Percentiles rank a stretch among this genome's conserved stretches.
These are phyloP conservation scores for Tryphoninae sp. DNA, from an alignment of 2,888 invertebrate genomes.

Conservation along the genomic window DNA sequence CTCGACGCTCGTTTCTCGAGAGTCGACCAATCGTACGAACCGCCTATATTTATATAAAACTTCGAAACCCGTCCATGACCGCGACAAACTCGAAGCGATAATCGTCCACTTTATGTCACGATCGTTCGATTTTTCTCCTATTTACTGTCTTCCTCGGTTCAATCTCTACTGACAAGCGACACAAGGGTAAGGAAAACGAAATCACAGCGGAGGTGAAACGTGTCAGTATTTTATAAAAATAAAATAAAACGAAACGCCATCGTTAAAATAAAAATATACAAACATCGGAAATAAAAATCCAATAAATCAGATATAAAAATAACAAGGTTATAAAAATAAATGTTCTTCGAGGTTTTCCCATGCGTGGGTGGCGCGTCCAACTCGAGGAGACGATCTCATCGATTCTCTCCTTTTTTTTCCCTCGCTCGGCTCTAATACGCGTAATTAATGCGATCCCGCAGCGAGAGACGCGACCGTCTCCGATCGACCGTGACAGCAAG, in stretches of 20 bases:
- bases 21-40: constrained; percentile 8
- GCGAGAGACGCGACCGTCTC: constrained; percentile 61
- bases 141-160: background rate
- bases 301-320: constrained; percentile 16
- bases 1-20: constrained; percentile 51
- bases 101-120: constrained; percentile 11
- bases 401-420: constrained; percentile 15
- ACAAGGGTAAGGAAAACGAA: background rate
- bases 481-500: constrained; percentile 64
- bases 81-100: constrained; percentile 8
- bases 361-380: constrained; percentile 66
- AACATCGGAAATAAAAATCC: background rate
- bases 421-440: constrained; percentile 68
- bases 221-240: too few relatives aligned
- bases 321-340: background rate
- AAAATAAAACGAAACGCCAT: too few relatives aligned
- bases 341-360: constrained; percentile 39
- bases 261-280: too few relatives aligned
- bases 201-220: too few relatives aligned
- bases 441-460: constrained; percentile 76
- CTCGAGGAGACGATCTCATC: constrained; percentile 30
- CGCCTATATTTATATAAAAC: background rate
- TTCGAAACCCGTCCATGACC: background rate
- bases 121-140: constrained; percentile 27
- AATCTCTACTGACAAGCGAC: constrained; percentile 15